Percentiles rank a stretch among this genome's conserved stretches.
Conservation (phyloP, 2,888 invertebrate species). For the Chrysotoxum bicinctum region DNA sequence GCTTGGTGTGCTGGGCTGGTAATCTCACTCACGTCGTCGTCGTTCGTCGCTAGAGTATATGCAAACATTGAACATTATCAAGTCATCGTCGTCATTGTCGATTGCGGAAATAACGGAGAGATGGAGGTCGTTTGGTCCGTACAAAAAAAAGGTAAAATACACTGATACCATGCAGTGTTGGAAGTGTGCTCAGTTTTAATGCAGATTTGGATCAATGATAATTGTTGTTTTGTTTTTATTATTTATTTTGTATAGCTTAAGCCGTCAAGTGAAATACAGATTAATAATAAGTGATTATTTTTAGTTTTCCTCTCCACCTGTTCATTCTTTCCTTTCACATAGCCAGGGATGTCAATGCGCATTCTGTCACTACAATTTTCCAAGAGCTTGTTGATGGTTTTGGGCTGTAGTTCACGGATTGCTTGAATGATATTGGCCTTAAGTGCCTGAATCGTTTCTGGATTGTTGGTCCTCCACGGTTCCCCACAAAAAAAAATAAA, state of each 20-base stretch:
- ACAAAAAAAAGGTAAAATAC: background rate
- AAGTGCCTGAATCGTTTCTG: too few species aligned
- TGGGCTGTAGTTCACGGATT: too few species aligned
- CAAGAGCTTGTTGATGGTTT: too few species aligned
- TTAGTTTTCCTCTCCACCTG: background rate
- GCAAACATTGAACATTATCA: conserved; percentile 42
- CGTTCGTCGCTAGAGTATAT: background rate
- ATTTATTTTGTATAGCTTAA: background rate
- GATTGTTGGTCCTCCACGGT: too few species aligned
- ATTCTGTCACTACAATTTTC: too few species aligned
- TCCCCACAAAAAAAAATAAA: too few species aligned
- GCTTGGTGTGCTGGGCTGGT: background rate
- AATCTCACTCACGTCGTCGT: conserved; percentile 41
- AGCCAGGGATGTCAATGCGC: background rate
- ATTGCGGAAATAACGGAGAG: conserved; percentile 59
- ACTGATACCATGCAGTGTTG: conserved; percentile 6
- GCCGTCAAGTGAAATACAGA: background rate
- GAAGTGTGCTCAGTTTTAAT: conserved; percentile 22
- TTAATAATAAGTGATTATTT: background rate
- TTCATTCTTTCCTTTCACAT: background rate
- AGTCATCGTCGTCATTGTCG: conserved; percentile 32
- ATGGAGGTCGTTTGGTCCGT: conserved; percentile 48
- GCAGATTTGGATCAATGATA: conserved; percentile 58
- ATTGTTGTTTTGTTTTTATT: background rate
- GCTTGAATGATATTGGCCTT: too few species aligned